phyloP scores from a whole-genome alignment of 2,797 vertebrate species.

The Petrocephalus schoutedeni region DNA sequence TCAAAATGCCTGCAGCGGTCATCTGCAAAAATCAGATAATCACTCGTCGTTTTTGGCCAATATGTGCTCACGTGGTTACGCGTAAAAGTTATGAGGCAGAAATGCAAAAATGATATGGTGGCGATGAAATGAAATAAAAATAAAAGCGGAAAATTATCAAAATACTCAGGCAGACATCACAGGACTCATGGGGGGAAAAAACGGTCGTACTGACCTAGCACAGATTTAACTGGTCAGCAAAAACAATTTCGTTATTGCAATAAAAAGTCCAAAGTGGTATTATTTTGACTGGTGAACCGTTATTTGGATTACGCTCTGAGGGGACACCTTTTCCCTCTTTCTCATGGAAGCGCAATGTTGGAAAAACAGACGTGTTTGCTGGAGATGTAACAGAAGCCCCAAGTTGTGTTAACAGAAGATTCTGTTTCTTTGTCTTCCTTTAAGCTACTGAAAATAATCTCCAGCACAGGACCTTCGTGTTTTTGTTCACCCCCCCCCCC shows the following conservation, averaged over 20 bases:
- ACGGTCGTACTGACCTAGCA: neutral
- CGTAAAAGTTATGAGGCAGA: neutral
- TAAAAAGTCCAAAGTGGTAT: neutral
- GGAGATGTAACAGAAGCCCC: neutral
- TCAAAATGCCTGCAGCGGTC: neutral
- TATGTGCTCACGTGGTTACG: neutral
- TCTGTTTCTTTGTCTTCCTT: constrained; percentile 9
- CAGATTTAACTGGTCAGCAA: neutral
- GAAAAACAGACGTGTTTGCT: constrained; percentile 1
- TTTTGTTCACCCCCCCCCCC: neutral
- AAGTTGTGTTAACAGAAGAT: neutral
- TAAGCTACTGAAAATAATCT: constrained; percentile 2
- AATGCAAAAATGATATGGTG: neutral
- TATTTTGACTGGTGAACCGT: neutral
- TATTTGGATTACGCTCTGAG: neutral
- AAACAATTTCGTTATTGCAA: neutral
- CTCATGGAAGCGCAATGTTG: neutral
- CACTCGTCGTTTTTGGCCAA: neutral
- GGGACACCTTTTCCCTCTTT: neutral
- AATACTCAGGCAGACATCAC: neutral
- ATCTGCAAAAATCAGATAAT: neutral
- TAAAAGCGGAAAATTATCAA: neutral
- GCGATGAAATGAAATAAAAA: neutral
- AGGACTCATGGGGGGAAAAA: neutral
- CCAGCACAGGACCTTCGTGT: neutral